phyloP scores from a whole-genome alignment of 2,888 invertebrate species.

The Aphidoletes aphidimyza region DNA sequence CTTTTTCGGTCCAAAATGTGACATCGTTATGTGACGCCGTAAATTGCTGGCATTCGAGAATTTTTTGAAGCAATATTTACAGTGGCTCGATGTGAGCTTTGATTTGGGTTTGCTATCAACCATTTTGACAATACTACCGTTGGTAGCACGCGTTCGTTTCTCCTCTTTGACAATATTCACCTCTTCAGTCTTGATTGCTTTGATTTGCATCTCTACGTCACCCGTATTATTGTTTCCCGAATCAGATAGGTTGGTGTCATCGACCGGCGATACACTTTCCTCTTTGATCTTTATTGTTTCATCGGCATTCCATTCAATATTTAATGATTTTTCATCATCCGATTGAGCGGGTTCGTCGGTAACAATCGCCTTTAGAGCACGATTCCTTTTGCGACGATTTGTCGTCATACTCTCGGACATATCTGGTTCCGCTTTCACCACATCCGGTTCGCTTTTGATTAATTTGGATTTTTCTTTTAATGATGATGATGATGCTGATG shows the following conservation, averaged over 20 bases:
- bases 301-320: constrained; percentile 41
- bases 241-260: not conserved
- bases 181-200: not conserved
- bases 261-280: not conserved
- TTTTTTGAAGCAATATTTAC: constrained; percentile 65
- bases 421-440: too few relatives aligned
- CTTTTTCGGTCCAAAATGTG: constrained; percentile 68
- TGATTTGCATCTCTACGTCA: not conserved
- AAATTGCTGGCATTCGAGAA: constrained; percentile 65
- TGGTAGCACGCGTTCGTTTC: constrained; percentile 47
- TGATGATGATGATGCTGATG: not conserved
- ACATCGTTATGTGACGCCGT: constrained; percentile 66
- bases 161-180: not conserved
- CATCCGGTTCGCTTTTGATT: not conserved
- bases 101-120: not conserved
- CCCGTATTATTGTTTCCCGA: constrained; percentile 30
- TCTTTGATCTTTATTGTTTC: not conserved
- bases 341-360: not conserved
- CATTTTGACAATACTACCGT: constrained; percentile 17
- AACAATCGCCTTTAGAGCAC: not conserved
- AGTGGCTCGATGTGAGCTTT: constrained; percentile 56
- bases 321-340: constrained; percentile 32
- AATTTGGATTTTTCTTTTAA: not conserved
- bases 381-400: constrained; percentile 43
- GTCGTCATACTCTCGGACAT: not conserved